These are phyloP conservation scores for Caenorhabditis sp. DNA, from an alignment of 2,888 invertebrate species.

Conservation along the genomic window DNA sequence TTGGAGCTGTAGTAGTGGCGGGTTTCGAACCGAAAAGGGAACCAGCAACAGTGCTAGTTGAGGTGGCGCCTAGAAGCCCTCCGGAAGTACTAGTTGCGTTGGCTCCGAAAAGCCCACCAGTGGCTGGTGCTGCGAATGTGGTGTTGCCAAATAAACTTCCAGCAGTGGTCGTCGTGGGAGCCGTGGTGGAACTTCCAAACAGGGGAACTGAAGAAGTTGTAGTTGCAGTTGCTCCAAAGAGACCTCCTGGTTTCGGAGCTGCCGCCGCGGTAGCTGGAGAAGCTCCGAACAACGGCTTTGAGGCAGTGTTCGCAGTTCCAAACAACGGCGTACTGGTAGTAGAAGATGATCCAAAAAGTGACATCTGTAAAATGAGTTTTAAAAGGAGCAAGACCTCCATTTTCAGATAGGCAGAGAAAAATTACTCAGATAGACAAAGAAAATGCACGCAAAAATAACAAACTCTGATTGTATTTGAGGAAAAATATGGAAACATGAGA, in stretches of 20 bases:
- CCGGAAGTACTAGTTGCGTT: slow-evolving; percentile 39
- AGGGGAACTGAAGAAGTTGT: slow-evolving; percentile 23
- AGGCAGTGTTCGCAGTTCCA: slow-evolving; percentile 6
- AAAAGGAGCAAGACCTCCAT: background rate
- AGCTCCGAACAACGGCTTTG: slow-evolving; percentile 30
- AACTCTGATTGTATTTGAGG: background rate
- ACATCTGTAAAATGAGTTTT: slow-evolving; percentile 39
- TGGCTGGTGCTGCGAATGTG: slow-evolving; percentile 28
- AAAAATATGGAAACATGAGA: background rate
- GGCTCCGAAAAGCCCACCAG: slow-evolving; percentile 61
- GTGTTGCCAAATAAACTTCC: slow-evolving; percentile 53
- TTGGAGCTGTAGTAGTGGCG: slow-evolving; percentile 17
- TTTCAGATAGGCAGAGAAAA: background rate
- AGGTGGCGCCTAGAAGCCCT: slow-evolving; percentile 53
- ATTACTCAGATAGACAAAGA: background rate
- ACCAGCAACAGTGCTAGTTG: slow-evolving; percentile 9
- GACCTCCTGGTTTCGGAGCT: slow-evolving; percentile 18
- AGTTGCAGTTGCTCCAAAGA: slow-evolving; percentile 43
- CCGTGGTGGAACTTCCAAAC: slow-evolving; percentile 32
- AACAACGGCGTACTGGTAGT: slow-evolving; percentile 31
- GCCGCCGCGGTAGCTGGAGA: slow-evolving; percentile 29
- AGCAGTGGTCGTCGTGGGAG: slow-evolving; percentile 24
- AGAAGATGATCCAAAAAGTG: slow-evolving; percentile 54
- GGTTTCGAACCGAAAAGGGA: slow-evolving; percentile 54
- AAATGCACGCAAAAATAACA: background rate